Percentiles rank a stretch among this genome's conserved stretches.
Conservation (phyloP, 2,113 vertebrate genomes). For the Apteryx owenii region DNA sequence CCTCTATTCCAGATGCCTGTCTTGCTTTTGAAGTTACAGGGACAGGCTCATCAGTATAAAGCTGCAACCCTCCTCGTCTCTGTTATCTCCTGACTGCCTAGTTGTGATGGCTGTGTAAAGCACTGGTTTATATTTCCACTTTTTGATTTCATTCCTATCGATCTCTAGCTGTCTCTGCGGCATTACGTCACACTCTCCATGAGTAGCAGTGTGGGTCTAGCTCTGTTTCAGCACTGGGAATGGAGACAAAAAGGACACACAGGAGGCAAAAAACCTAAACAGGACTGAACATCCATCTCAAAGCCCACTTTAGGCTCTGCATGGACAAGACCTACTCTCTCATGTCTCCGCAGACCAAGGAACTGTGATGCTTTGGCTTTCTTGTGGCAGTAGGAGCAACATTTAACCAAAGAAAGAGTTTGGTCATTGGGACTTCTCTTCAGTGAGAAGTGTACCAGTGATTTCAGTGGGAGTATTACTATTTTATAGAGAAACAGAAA, state of each 20-base stretch:
- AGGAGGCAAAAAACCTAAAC: background rate
- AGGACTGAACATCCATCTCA: background rate
- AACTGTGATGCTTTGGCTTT: background rate
- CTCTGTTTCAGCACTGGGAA: background rate
- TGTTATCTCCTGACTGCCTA: background rate
- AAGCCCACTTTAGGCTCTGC: background rate
- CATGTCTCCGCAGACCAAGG: background rate
- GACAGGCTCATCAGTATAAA: background rate
- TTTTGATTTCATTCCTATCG: background rate
- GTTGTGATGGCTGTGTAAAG: background rate
- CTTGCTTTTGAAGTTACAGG: background rate
- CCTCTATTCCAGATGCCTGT: background rate
- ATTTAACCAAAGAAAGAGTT: background rate
- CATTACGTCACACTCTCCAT: fast-evolving
- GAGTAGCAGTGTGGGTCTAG: background rate
- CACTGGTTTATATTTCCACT: background rate
- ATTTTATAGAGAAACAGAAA: background rate
- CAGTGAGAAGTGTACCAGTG: background rate
- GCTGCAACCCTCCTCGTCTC: background rate
- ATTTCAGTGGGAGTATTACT: background rate
- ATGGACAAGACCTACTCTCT: background rate
- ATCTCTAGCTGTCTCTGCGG: background rate
- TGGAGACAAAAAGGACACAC: background rate
- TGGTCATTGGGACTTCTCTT: background rate
- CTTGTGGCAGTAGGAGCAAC: background rate